These are phyloP conservation scores for Caenorhabditis macrosperma DNA, from an alignment of 2,888 invertebrate genomes.

Conservation along the genomic window DNA sequence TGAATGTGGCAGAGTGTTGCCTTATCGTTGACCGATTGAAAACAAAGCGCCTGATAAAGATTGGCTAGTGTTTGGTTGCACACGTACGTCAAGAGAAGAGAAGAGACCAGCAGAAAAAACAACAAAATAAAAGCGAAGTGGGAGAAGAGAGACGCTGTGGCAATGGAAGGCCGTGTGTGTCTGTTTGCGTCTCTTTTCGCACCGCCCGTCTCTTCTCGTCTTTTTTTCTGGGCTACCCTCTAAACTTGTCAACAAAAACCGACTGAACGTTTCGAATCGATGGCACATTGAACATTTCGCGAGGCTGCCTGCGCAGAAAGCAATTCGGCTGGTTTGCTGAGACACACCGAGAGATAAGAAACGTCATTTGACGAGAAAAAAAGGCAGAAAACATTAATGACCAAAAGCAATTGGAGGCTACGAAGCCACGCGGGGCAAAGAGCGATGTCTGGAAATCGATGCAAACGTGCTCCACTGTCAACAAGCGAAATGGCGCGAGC, in stretches of 20 bases:
- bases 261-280: slow-evolving; percentile 46
- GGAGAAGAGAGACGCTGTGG: slow-evolving; percentile 21
- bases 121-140: slow-evolving; percentile 33
- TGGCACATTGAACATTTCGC: slow-evolving; percentile 12
- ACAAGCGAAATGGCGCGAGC: not conserved
- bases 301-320: not conserved
- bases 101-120: slow-evolving; percentile 31
- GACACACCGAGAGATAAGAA: not conserved
- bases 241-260: slow-evolving; percentile 49
- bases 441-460: too few species aligned
- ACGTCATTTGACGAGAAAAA: too few species aligned
- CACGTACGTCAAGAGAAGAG: slow-evolving; percentile 4
- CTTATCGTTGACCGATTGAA: slow-evolving; percentile 29
- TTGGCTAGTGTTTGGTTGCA: slow-evolving; percentile 25
- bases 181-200: slow-evolving; percentile 17
- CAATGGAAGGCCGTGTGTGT: slow-evolving; percentile 7
- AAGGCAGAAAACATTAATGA: not conserved
- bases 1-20: slow-evolving; percentile 23
- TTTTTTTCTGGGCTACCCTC: slow-evolving; percentile 29
- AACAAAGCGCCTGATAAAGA: slow-evolving; percentile 30
- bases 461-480: not conserved
- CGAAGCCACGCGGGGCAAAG: too few species aligned
- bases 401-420: not conserved
- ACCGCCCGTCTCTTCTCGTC: slow-evolving; percentile 48
- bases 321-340: not conserved